Evolutionary conservation across 2,113 vertebrate species (phyloP), one percentile per base, ranked within the genome.

Genomic region (Melanerpes aurifrons): DNA sequence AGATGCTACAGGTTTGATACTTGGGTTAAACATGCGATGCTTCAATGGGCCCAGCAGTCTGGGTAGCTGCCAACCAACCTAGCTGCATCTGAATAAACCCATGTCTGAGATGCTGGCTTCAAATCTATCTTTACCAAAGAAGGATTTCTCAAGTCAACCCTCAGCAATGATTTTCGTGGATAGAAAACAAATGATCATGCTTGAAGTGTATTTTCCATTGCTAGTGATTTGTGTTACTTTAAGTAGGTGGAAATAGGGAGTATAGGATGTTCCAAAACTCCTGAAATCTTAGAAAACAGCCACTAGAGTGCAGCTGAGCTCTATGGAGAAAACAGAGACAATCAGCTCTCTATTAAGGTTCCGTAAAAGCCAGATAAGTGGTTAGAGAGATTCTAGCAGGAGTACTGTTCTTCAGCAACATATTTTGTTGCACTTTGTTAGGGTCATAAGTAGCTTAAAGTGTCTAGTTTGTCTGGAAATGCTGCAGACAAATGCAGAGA

Each of bases 221-320:
- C 24, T 59, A 43, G 8, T 77, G 47, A 71, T 40, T 21, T 83
- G 64, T 29, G 5, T 61, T 81, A 21, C 22, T 61, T 47, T 43
- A 28, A 64, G 12, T 25, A 26, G 6, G 21, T 47, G 25, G 47
- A 47, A 92, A 62, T 17, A 25, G 0, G 4, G 26, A 56, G 15
- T 19, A 68, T 5, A 5, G 12, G 31, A 47, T 66, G 8, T n/a
- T 85, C 26, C 2, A 1, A 89, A 82, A 48, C 47, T 21, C 45
- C 84, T 54, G 70, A 71, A 86, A 72, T 79, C 45, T 29, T 93
- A 40, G n/a, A 76, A 58, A 7, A 21, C 50, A 87, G 26, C 63
- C 87, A 89, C 71, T 58, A 76, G 82, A 92, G 71, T 62, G 87
- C 93, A 95, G 74, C 71, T 93, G 84, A 62, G 40, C 54, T 85